A percentile compares a stretch with the other conserved stretches of the same genome.
phyloP scores from a whole-genome alignment of 2,888 invertebrate genomes.

The Netelia virgata region DNA sequence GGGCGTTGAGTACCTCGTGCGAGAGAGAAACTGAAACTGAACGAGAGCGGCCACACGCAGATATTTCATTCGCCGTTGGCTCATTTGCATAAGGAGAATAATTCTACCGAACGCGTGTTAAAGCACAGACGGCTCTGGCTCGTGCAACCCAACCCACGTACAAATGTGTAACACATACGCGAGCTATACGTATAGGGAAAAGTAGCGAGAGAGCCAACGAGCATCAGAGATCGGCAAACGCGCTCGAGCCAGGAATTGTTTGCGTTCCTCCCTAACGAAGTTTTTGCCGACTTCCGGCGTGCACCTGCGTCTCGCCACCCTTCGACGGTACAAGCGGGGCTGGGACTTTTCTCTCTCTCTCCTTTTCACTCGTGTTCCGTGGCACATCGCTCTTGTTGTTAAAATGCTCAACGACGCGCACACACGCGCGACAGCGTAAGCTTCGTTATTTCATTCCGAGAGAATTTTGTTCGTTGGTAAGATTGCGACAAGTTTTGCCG shows the following conservation, averaged over 20 bases:
- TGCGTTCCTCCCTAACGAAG: conserved; percentile 80
- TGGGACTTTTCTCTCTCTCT: conserved; percentile 25
- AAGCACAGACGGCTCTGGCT: conserved; percentile 65
- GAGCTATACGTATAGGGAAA: conserved; percentile 42
- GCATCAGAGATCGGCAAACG: conserved; percentile 71
- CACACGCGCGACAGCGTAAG: conserved; percentile 27
- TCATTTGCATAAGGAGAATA: conserved; percentile 80
- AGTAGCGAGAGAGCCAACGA: conserved; percentile 53
- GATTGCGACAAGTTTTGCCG: neutral
- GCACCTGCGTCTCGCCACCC: conserved; percentile 75
- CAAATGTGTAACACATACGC: conserved; percentile 57
- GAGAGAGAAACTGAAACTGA: conserved; percentile 31
- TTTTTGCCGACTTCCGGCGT: conserved; percentile 78
- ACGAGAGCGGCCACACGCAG: conserved; percentile 66
- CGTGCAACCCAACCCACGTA: conserved; percentile 45
- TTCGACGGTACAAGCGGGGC: conserved; percentile 69
- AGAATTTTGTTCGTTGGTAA: conserved; percentile 60
- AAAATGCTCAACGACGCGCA: conserved; percentile 62
- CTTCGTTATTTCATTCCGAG: conserved; percentile 66
- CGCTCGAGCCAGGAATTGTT: conserved; percentile 77
- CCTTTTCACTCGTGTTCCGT: conserved; percentile 35
- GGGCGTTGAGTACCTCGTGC: conserved; percentile 48
- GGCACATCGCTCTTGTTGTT: conserved; percentile 50
- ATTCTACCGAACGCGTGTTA: conserved; percentile 73
- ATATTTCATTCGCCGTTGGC: conserved; percentile 72